Evolutionary conservation across 2,797 vertebrate genomes (phyloP).

Genomic region (Lophotriccus pileatus): DNA sequence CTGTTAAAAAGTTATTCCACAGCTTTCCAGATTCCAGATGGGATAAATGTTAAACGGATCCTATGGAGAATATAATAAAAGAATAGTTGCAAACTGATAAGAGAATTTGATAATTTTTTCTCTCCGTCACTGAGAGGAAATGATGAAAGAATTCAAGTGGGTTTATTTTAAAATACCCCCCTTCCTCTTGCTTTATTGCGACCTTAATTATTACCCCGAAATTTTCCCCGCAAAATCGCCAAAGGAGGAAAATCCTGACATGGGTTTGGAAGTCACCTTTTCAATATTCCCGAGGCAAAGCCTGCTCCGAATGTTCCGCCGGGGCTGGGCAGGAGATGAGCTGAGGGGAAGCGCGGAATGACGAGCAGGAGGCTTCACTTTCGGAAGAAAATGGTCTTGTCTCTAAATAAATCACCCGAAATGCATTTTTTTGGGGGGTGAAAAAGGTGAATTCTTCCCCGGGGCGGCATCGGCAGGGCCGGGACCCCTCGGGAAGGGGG

Average conservation of each 20-base stretch:
- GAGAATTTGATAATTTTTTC: not conserved
- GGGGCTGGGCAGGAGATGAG: rapidly evolving
- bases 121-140: not conserved
- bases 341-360: not conserved
- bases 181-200: not conserved
- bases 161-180: not conserved
- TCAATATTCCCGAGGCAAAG: not conserved
- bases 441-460: not conserved
- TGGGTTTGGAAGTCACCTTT: not conserved
- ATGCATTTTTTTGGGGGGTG: rapidly evolving
- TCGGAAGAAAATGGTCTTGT: rapidly evolving
- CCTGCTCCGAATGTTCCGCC: not conserved
- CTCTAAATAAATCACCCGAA: not conserved
- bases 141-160: rapidly evolving
- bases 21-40: not conserved
- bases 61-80: not conserved
- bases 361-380: not conserved
- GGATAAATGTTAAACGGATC: not conserved
- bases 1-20: not conserved
- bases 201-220: not conserved
- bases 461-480: not conserved
- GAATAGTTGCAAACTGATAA: not conserved
- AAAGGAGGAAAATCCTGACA: not conserved
- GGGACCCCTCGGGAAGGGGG: not conserved
- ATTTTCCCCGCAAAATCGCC: not conserved